Conservation (phyloP, 2,113 vertebrate genomes). For the Pteropus alecto region DNA sequence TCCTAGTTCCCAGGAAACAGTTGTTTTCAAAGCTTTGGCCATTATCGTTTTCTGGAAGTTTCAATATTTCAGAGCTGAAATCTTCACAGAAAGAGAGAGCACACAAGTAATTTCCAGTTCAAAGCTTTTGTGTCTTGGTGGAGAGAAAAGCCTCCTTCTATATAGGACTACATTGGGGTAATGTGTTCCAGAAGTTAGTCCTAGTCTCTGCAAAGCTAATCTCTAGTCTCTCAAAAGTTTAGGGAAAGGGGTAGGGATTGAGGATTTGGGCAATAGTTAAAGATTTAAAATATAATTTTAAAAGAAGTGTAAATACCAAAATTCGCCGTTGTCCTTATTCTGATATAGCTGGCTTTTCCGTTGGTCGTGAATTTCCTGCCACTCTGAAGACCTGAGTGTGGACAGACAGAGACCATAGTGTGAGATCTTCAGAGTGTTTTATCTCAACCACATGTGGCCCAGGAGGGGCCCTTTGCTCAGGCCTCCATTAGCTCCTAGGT, state of each 20-base stretch:
- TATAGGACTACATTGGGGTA: too few relatives aligned
- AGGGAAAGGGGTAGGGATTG: neutral
- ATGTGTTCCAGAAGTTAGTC: too few relatives aligned
- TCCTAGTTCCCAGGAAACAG: neutral
- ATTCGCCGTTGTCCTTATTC: constrained; percentile 82
- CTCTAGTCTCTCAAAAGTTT: neutral
- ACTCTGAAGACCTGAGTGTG: constrained; percentile 78
- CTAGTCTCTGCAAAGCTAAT: neutral
- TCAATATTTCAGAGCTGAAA: neutral
- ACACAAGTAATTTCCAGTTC: too few relatives aligned
- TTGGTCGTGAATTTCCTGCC: constrained; percentile 62
- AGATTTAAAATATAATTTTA: neutral
- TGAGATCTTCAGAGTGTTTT: neutral
- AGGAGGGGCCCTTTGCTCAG: neutral
- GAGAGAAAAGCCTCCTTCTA: neutral
- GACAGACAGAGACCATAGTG: neutral
- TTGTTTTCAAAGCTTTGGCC: neutral
- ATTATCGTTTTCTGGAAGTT: neutral
- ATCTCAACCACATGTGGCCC: neutral
- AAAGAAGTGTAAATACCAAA: constrained; percentile 80
- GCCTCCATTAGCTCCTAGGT: neutral
- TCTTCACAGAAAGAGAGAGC: neutral
- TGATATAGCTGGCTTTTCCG: constrained; percentile 64
- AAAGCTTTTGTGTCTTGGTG: neutral
- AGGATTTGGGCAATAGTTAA: neutral